Conservation (phyloP, 2,888 invertebrate species). For the Xanthia icteritia region DNA sequence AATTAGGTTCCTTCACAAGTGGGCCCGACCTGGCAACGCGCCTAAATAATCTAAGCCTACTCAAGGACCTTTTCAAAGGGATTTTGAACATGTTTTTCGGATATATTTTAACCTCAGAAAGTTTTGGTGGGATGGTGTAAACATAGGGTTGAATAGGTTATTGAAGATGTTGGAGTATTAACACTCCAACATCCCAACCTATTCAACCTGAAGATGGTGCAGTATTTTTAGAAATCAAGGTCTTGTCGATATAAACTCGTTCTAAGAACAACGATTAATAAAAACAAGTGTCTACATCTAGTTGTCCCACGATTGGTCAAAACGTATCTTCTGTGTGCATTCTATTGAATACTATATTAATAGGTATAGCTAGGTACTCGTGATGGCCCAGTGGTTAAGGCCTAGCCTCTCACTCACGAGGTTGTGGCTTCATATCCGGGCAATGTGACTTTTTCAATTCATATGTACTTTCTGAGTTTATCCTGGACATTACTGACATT, state of each 20-base stretch:
- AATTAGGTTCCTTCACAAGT: slow-evolving; percentile 56
- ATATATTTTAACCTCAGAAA: slow-evolving; percentile 21
- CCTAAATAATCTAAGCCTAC: slow-evolving; percentile 48
- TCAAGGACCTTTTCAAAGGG: slow-evolving; percentile 46
- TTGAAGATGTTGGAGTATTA: neutral
- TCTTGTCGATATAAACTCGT: neutral
- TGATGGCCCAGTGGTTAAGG: neutral
- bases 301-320: neutral
- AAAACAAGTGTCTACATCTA: neutral
- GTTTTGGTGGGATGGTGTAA: neutral
- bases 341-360: neutral
- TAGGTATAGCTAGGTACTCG: no score
- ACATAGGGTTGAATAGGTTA: slow-evolving; percentile 2
- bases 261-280: neutral
- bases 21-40: slow-evolving; percentile 24
- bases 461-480: neutral
- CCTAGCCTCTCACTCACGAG: neutral
- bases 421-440: neutral
- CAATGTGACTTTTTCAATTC: no score
- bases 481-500: neutral
- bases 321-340: neutral
- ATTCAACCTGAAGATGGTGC: no score
- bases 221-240: neutral
- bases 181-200: no score
- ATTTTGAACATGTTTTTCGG: slow-evolving; percentile 25